These are phyloP conservation scores for Porites lobata DNA, from an alignment of 92 coral and sea anemone genomes.

Conservation along the genomic window DNA sequence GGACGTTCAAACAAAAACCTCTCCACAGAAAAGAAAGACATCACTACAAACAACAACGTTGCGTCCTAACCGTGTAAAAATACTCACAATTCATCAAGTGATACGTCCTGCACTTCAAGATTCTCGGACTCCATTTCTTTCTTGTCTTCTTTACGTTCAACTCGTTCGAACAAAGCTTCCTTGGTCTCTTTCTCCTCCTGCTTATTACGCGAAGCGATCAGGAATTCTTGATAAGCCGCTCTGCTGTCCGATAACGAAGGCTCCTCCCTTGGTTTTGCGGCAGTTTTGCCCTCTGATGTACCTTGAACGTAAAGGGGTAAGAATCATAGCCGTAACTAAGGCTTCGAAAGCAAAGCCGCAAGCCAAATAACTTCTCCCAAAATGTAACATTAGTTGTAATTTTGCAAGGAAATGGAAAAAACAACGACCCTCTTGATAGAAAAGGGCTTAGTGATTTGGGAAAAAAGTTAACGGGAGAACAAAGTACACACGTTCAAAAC, in stretches of 20 bases:
- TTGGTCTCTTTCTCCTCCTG: constrained; percentile 14
- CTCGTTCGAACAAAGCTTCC: constrained; percentile 65
- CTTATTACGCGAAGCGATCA: constrained; percentile 66
- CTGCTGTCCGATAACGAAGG: constrained; percentile 54
- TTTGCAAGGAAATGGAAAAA: too few species aligned
- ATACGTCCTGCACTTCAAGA: constrained; percentile 82
- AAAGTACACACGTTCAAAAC: too few species aligned
- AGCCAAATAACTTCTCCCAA: too few species aligned
- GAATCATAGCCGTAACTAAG: neutral
- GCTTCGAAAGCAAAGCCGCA: too few species aligned
- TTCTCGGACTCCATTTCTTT: constrained; percentile 52
- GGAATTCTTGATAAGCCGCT: constrained; percentile 87
- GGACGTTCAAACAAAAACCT: neutral
- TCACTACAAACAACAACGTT: neutral
- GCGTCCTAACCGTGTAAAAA: neutral
- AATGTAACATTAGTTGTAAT: too few species aligned
- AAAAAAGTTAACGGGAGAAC: too few species aligned
- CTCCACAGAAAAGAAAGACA: neutral
- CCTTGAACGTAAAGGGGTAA: neutral
- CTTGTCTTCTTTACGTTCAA: constrained; percentile 50
- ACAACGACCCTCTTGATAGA: too few species aligned
- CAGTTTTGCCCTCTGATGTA: constrained; percentile 28
- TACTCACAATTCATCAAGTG: constrained; percentile 90
- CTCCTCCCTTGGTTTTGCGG: constrained; percentile 53
- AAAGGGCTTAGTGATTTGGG: too few species aligned